Base-by-base conservation (phyloP, 2,888 invertebrate species). In the Chymomyza procnemis region DNA sequence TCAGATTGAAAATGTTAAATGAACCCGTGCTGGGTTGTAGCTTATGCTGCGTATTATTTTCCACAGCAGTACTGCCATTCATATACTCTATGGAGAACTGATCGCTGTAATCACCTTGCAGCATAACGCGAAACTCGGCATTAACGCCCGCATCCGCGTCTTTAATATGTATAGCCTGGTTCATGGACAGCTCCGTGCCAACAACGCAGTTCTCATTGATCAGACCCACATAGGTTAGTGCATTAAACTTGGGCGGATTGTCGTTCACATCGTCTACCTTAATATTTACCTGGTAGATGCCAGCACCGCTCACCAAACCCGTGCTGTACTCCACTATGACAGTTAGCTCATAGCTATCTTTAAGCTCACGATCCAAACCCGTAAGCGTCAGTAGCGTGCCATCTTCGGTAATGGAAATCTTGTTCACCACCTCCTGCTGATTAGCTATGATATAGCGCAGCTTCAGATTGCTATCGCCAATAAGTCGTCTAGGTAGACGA, bases 211-310 rank as follows among this genome's bases (percentile, higher is more conserved):
- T 97, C 91, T 98, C 97, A 54, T 92, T 91, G 16, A 98, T 94
- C 69, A 93, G 92, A 1, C 96, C 96, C 80, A 96, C 95, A 88
- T 97, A 97, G 1, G 92, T 89, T 0, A 93, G 88, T 12, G 93
- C 91, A 74, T 95, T 94, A 89, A 98, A 97, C 66, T 93, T 90
- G 0, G 98, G 97, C 3, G 96, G 93, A 85, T 97, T 97, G 85
- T 97, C 97, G 85, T 97, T 97, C 71, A 96, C 96, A 87, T 97
- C 97, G 69, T 96, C 95, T 0, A 97, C 96, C 64, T 94, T 92
- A 34, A 97, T 93, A 12, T 94, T 94, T 0, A 96, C 95, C 92
- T 96, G 96, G 87, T 95, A 96, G 66, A 96, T 94, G 2, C 95
- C 95, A 59, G 94, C 94, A 6, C 94, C 94, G 71, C 94, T 93